These are phyloP conservation scores for Nymphalis polychloros DNA, from an alignment of 2,888 invertebrate species.

Conservation along the genomic window DNA sequence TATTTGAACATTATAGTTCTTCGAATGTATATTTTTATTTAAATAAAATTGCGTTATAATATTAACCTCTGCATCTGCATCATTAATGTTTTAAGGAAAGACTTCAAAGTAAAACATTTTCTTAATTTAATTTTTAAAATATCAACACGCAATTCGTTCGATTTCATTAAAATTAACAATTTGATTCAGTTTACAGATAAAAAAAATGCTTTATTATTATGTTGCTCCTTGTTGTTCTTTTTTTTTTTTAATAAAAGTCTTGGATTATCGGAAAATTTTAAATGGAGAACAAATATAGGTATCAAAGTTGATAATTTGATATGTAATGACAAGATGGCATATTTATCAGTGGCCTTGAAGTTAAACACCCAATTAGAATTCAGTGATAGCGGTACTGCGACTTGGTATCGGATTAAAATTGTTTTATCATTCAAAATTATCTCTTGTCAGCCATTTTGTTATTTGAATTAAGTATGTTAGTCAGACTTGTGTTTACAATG, in stretches of 20 bases:
- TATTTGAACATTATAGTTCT: no score
- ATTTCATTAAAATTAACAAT: no score
- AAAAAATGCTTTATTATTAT: no score
- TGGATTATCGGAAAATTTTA: background rate
- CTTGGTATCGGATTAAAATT: constrained; percentile 39
- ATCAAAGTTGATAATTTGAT: background rate
- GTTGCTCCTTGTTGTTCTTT: no score
- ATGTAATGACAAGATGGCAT: background rate
- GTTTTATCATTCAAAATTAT: constrained; percentile 34
- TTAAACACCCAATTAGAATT: constrained; percentile 37
- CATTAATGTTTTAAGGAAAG: no score
- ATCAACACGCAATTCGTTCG: no score
- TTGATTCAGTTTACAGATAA: no score
- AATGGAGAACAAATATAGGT: background rate
- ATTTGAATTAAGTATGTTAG: background rate
- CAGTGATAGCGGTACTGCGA: constrained; percentile 8
- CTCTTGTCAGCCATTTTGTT: constrained; percentile 40
- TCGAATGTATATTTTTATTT: no score
- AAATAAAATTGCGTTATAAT: no score
- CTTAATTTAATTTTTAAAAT: no score
- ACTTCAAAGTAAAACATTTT: no score
- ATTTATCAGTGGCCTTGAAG: constrained; percentile 20
- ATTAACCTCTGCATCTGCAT: no score
- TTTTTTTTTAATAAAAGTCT: background rate
- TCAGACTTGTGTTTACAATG: background rate